A percentile compares a stretch with the other conserved stretches of the same genome.
Conservation (phyloP, 2,888 invertebrate genomes). For the Trichopria drosophilae region DNA sequence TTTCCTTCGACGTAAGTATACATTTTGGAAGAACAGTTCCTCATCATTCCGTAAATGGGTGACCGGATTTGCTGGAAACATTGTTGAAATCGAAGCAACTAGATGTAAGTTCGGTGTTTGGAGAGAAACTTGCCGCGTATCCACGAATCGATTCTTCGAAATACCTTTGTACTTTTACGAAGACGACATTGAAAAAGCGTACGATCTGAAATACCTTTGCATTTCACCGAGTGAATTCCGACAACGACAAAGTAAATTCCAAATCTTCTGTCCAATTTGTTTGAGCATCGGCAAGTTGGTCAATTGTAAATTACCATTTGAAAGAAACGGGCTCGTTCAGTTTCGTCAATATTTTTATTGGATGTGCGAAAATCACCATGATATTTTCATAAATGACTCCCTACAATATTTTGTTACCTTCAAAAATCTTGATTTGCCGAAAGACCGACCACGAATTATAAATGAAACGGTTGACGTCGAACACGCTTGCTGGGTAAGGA, state of each 20-base stretch:
- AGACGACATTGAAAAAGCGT: constrained; percentile 59
- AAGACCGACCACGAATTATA: constrained; percentile 58
- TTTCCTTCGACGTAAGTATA: constrained; percentile 54
- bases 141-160: constrained; percentile 56
- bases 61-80: constrained; percentile 62
- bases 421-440: constrained; percentile 56
- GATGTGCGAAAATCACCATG: constrained; percentile 64
- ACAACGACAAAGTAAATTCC: constrained; percentile 60
- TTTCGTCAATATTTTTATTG: constrained; percentile 64
- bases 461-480: constrained; percentile 52
- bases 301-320: constrained; percentile 59
- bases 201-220: constrained; percentile 61
- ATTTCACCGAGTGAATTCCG: constrained; percentile 64
- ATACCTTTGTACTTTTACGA: constrained; percentile 62
- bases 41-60: constrained; percentile 61
- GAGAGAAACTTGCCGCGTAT: constrained; percentile 55
- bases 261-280: constrained; percentile 66
- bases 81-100: constrained; percentile 60
- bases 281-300: constrained; percentile 53
- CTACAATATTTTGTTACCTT: constrained; percentile 56
- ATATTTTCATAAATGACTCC: constrained; percentile 60
- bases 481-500: constrained; percentile 52
- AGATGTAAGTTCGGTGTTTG: constrained; percentile 64
- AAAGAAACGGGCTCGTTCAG: constrained; percentile 64
- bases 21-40: constrained; percentile 58